These are phyloP conservation scores for Stratiomys singularior DNA, from an alignment of 2,888 invertebrate species.

Conservation along the genomic window DNA sequence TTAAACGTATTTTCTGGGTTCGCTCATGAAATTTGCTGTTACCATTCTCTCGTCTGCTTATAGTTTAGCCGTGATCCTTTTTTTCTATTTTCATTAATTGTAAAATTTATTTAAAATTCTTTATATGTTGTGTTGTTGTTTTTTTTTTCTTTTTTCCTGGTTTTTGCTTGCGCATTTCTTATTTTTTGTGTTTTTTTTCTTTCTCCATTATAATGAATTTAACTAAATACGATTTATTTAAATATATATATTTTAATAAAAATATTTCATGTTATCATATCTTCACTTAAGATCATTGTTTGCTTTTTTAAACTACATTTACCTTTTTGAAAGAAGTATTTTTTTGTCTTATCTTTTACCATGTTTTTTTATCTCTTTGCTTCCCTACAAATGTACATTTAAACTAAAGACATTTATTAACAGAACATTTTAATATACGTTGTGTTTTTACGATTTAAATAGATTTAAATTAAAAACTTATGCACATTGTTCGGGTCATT, in stretches of 20 bases:
- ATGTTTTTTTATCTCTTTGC: background rate
- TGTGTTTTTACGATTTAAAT: too few relatives aligned
- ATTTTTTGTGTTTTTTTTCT: slow-evolving; percentile 34
- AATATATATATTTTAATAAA: slow-evolving; percentile 36
- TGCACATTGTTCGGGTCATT: too few relatives aligned
- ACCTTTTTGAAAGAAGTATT: background rate
- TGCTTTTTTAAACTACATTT: slow-evolving; percentile 1
- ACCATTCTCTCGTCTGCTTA: slow-evolving; percentile 10
- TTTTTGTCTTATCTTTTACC: background rate
- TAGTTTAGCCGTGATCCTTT: background rate
- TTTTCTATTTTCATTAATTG: slow-evolving; percentile 25
- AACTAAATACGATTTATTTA: slow-evolving; percentile 34
- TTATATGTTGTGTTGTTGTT: background rate
- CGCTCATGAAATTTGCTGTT: slow-evolving; percentile 4
- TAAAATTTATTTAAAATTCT: slow-evolving; percentile 38
- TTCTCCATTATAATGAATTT: slow-evolving; percentile 31
- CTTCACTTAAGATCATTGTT: background rate
- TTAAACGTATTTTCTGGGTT: slow-evolving; percentile 20
- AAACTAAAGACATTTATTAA: too few relatives aligned
- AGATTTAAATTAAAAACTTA: too few relatives aligned
- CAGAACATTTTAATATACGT: too few relatives aligned
- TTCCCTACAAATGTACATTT: background rate
- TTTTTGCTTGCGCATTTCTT: background rate
- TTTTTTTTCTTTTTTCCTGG: background rate
- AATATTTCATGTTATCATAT: slow-evolving; percentile 35